These are phyloP conservation scores for Engraulis encrasicolus DNA, from an alignment of 2,113 vertebrate genomes.

Conservation along the genomic window DNA sequence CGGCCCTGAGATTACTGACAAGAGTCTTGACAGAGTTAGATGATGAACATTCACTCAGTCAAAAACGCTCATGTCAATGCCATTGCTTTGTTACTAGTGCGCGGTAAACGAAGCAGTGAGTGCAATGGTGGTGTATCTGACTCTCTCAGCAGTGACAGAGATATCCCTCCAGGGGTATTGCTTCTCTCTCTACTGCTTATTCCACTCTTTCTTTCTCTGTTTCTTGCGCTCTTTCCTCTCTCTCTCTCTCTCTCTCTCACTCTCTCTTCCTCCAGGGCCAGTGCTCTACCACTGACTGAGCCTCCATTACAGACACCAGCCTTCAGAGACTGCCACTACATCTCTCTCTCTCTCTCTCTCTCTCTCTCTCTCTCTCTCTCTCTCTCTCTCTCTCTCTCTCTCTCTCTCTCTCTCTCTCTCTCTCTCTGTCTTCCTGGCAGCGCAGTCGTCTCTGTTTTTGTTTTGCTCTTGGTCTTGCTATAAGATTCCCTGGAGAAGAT, in stretches of 20 bases:
- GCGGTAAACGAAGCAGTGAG: background rate
- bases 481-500: background rate
- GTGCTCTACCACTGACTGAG: conserved; percentile 11
- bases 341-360: background rate
- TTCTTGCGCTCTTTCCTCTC: conserved; percentile 9
- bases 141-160: conserved; percentile 41
- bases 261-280: background rate
- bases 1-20: background rate
- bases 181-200: conserved; percentile 34
- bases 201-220: conserved; percentile 23
- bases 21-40: background rate
- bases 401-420: background rate
- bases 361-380: background rate
- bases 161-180: conserved; percentile 45
- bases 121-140: background rate
- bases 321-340: background rate
- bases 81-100: background rate
- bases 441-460: background rate
- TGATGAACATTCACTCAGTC: background rate
- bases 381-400: background rate
- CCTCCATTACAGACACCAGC: too few relatives aligned
- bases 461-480: background rate
- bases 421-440: background rate
- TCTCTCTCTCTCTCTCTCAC: conserved; percentile 18
- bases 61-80: background rate